Percentiles rank a stretch among this genome's conserved stretches.
These are phyloP conservation scores for Coecobrya sp. DNA, from an alignment of 2,888 invertebrate genomes.

Conservation along the genomic window DNA sequence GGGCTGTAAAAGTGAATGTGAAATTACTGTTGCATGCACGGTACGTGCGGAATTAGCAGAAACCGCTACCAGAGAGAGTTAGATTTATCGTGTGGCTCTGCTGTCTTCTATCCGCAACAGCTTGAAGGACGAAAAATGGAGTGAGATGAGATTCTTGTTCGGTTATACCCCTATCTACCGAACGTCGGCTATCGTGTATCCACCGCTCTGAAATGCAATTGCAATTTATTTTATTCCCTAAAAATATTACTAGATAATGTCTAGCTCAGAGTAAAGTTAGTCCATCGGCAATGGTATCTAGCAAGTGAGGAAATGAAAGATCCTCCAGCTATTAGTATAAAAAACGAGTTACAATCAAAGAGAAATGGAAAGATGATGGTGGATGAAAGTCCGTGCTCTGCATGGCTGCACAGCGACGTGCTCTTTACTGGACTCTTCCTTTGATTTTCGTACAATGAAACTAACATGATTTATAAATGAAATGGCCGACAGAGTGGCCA, in stretches of 20 bases:
- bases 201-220: slow-evolving; percentile 13
- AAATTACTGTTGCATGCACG: slow-evolving; percentile 51
- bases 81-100: slow-evolving; percentile 47
- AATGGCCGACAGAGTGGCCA: background rate
- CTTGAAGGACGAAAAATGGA: slow-evolving; percentile 1
- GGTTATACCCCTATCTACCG: background rate
- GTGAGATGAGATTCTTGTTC: background rate
- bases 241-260: background rate
- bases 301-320: slow-evolving; percentile 23
- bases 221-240: background rate
- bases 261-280: background rate
- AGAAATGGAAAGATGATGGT: background rate
- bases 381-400: background rate
- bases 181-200: background rate
- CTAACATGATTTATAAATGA: background rate
- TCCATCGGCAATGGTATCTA: background rate
- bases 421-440: background rate
- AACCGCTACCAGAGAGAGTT: background rate
- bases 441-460: background rate
- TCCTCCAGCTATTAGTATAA: slow-evolving; percentile 5
- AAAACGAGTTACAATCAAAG: slow-evolving; percentile 3
- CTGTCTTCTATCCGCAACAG: background rate
- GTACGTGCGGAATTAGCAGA: slow-evolving; percentile 16
- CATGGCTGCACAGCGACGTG: background rate
- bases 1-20: slow-evolving; percentile 2